Percentiles rank a stretch among this genome's conserved stretches.
phyloP scores from a whole-genome alignment of 2,888 invertebrate genomes.

The Brassicogethes aeneus region DNA sequence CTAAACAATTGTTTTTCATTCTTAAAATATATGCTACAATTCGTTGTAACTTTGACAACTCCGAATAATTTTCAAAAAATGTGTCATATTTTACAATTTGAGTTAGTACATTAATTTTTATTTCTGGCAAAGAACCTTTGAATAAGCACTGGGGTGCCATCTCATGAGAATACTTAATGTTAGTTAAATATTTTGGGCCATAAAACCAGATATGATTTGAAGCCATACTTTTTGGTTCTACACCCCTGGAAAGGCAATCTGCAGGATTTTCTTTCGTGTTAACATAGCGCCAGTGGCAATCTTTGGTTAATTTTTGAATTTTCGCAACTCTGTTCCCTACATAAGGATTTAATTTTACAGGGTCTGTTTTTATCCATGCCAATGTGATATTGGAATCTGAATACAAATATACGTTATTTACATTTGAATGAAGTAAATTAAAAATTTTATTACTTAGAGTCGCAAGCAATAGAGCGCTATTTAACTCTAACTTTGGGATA shows the following conservation, averaged over 20 bases:
- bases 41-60: background rate
- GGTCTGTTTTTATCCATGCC: too few species aligned
- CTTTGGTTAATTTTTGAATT: background rate
- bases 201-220: background rate
- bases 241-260: background rate
- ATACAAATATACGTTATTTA: background rate
- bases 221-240: background rate
- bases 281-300: background rate
- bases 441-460: background rate
- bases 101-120: background rate
- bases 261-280: background rate
- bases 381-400: background rate
- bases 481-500: too few species aligned
- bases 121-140: background rate
- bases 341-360: too few species aligned
- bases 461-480: background rate
- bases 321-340: background rate
- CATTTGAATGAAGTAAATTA: background rate
- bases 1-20: background rate
- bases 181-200: background rate
- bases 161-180: background rate
- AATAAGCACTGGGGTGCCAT: background rate
- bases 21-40: background rate
- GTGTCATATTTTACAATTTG: background rate
- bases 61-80: background rate